These are phyloP conservation scores for Maniola jurtina DNA, from an alignment of 1,140 invertebrate genomes.

Conservation along the genomic window DNA sequence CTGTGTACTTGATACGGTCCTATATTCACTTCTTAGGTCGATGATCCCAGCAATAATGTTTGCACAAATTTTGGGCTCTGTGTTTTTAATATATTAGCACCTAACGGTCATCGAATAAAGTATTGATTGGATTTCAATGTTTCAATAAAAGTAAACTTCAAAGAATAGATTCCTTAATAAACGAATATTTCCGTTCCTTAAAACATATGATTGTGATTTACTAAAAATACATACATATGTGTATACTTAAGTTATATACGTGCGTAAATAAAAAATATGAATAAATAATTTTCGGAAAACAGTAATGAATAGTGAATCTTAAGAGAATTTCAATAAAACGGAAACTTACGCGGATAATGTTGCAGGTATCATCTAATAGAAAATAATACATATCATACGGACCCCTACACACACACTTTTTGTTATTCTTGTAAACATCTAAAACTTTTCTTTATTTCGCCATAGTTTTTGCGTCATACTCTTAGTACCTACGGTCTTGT, in stretches of 20 bases:
- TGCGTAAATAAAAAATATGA: too few relatives aligned
- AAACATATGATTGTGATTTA: too few relatives aligned
- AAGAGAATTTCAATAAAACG: too few relatives aligned
- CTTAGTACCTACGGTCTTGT: neutral
- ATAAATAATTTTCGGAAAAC: too few relatives aligned
- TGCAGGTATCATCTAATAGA: too few relatives aligned
- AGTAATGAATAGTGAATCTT: too few relatives aligned
- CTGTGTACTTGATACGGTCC: neutral
- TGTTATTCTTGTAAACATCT: neutral
- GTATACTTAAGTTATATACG: too few relatives aligned
- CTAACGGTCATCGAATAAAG: conserved; percentile 7
- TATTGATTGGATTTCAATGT: neutral
- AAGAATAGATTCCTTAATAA: too few relatives aligned
- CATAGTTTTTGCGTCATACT: neutral
- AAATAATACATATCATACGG: too few relatives aligned
- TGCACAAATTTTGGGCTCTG: conserved; percentile 18
- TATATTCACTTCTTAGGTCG: conserved; percentile 7
- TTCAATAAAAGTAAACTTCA: neutral
- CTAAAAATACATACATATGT: too few relatives aligned
- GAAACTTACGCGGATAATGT: too few relatives aligned
- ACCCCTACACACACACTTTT: neutral
- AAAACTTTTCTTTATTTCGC: neutral
- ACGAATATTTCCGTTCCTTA: too few relatives aligned
- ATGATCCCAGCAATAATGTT: conserved; percentile 3
- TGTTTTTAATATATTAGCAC: conserved; percentile 18